Evolutionary conservation across 23 tunicate species (phyloP), one percentile per base, ranked within the genome.

Genomic region (Clavelina lepadiformis): DNA sequence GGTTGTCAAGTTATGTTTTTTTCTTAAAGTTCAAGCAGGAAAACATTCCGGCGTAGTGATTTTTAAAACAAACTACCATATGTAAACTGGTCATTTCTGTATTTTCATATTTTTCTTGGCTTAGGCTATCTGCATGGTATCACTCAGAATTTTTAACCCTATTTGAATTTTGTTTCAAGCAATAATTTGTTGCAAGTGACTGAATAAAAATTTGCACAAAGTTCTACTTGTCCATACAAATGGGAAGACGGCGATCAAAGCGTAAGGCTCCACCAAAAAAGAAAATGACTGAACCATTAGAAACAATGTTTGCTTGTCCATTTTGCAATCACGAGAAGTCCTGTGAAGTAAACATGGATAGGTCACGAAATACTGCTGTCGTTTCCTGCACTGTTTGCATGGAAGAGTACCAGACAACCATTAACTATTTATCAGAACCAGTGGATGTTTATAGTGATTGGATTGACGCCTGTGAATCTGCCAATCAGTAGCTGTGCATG

Each of bases 291-390:
- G 98, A 85, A 46, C 65, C 82, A 5, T 64, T 93, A 34, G 93
- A 85, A 67, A 79, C 87, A 0, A 73, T 68, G 33, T 93, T 93
- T 74, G 77, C 98, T 25, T 93, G 98, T 69, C 94, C 94, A 33
- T 93, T 93, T 47, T 93, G 98, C 41, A 93, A 93, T 58, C 98
- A 93, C 76, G 98, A 93, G 36, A 85, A 91, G 41, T 91, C 98
- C 7, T 93, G 98, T 68, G 98, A 93, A 74, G 98, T 85, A 18
- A 85, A 93, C 63, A 74, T 93, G 92, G 94, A 93, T 59, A 56
- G 98, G 44, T 87, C 57, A 20, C 54, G 98, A 31, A 83, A 79
- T 50, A 85, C 92, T 25, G 98, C 85, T 1, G 34, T 76, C 47
- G 79, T 93, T 15, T 83, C 86, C 18, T 93, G 98, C 51, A 93